Base-by-base conservation (phyloP, 2,888 invertebrate genomes). In the Calliphora vomitoria region DNA sequence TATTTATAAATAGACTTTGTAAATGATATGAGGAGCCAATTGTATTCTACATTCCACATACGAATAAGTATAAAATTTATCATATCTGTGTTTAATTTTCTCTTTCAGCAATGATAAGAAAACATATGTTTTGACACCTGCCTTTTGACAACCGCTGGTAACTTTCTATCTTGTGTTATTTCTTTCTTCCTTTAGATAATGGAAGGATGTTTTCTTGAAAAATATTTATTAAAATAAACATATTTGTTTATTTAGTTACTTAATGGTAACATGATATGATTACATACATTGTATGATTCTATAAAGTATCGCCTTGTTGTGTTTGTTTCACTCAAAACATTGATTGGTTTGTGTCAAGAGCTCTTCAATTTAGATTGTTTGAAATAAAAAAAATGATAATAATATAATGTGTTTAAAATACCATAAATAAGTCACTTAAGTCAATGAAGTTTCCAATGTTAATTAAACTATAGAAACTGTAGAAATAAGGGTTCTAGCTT, bases 61-160 rank as follows among this genome's bases (percentile, higher is more conserved):
- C 44, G 4, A 44, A 13, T 55, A 38, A 18, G 8, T 41, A 55
- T n/a, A 6, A 72, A 72, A 41, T 15, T 55, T 58, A 15, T 15
- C 31, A 15, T 8, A 47, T 62, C 15, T n/a, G 31, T 66, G 20
- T 72, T 78, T 72, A 31, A 55, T 66, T 50, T 74, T 79, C 50
- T 25, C 4, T 8, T 18, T n/a, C n/a, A 50, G n/a, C 15, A 6
- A 44, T 55, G 75, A 71, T 85, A 81, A 85, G 81, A 53, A 82
- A 82, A 72, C 71, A 68, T 64, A 78, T 78, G 72, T 68, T 82
- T 86, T 86, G 58, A 35, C 85, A 86, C 85, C 85, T 86, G 85
- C 72, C 82, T 72, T 72, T 50, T 47, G n/a, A 68, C 25, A 75
- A 69, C 18, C 69, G 35, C 3, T 55, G 38, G 50, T 58, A 8